Conservation (phyloP, 2,797 vertebrate genomes). For the Neopelma chrysocephalum region DNA sequence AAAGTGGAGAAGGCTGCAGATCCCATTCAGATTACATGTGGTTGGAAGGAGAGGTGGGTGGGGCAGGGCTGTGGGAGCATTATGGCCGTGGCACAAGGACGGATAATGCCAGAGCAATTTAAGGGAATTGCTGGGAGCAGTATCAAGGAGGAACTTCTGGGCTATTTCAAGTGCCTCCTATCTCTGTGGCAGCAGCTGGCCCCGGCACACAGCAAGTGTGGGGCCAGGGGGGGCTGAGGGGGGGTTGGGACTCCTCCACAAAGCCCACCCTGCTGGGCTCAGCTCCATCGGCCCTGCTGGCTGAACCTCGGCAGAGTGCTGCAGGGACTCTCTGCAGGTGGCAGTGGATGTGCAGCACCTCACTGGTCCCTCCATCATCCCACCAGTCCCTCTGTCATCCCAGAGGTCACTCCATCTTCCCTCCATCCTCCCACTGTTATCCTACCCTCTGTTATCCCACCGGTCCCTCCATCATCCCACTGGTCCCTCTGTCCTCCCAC, state of each 20-base stretch:
- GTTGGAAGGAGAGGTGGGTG: neutral
- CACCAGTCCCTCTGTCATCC: neutral
- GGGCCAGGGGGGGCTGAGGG: neutral
- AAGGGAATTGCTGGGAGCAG: neutral
- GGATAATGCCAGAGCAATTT: neutral
- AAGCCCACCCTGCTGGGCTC: neutral
- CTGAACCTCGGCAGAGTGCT: neutral
- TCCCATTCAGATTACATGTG: rapidly evolving
- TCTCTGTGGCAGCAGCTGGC: neutral
- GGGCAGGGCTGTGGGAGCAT: neutral
- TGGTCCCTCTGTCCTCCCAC: neutral
- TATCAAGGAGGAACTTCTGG: neutral
- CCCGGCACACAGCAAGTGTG: neutral
- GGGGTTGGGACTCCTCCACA: neutral
- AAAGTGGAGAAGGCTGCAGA: neutral
- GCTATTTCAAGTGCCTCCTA: neutral
- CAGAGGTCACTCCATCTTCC: neutral
- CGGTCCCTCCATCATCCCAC: no score
- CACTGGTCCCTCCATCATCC: neutral
- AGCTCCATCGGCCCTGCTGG: neutral
- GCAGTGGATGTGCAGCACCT: neutral
- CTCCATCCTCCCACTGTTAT: neutral
- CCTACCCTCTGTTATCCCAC: no score
- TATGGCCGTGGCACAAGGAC: neutral
- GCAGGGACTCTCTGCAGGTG: neutral